Evolutionary conservation across 1,140 invertebrate genomes (phyloP), one percentile per base, ranked within the genome.

Genomic region (Hormaphis cornu): DNA sequence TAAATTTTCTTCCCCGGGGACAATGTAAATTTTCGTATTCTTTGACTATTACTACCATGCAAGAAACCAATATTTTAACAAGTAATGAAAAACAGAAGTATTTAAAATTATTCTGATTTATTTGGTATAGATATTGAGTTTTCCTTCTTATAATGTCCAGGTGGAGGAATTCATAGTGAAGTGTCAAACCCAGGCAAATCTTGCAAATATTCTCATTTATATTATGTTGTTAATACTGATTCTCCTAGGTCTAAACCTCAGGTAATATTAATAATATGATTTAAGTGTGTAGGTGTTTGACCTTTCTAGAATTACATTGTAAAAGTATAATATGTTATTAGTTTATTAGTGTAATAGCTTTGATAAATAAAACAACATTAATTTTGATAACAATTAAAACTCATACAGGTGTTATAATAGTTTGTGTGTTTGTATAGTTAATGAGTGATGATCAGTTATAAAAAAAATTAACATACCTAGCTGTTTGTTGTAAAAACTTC

Each of bases 141-240:
- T 66, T 66, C 12, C 26, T 66, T 48, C 12, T 40, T 61, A n/a
- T 66, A 66, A 66, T 66, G 50, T n/a, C 50, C 44, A 66, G 61
- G 61, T 66, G 61, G 10, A 33, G 44, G 9, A n/a, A 14, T 28
- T 63, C n/a, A 48, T 24, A 37, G 35, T 50, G 44, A 66, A 66
- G 35, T 4, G 14, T 48, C 42, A 33, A 48, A 24, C n/a, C 28
- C 28, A 50, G 20, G 22, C n/a, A 10, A 33, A 22, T 33, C 28
- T 50, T 50, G 4, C 18, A 44, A 66, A 35, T 33, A 66, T 66
- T 66, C 61, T 2, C 61, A 66, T 66, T 30, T 66, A 9, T 66
- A 66, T 66, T 66, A 66, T 66, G 28, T 44, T 50, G 44, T 66
- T 66, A 20, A 66, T 66, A 66, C 18, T 35, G 44, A 24, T 66